phyloP scores from a whole-genome alignment of 2,888 invertebrate genomes.

The Conchocele bisecta region DNA sequence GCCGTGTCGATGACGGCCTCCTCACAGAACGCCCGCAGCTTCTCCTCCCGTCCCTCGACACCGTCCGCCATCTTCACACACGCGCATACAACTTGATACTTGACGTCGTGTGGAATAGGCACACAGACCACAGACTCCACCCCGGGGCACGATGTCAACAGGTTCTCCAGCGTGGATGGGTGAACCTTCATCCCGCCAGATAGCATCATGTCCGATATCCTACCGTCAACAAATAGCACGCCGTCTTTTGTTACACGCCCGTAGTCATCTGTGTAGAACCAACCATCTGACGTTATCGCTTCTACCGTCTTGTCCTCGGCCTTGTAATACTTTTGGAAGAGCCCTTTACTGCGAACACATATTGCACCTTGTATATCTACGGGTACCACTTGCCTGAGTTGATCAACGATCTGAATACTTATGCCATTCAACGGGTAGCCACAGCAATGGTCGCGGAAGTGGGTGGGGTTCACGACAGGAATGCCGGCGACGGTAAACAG shows the following conservation, averaged over 20 bases:
- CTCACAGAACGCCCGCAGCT: conserved; percentile 2
- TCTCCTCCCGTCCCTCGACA: conserved; percentile 9
- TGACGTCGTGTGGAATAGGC: conserved; percentile 23
- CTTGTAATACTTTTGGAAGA: background rate
- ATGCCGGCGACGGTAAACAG: background rate
- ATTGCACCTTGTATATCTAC: background rate
- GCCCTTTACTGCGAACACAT: background rate
- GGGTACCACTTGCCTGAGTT: background rate
- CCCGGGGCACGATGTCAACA: background rate
- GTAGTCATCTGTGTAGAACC: background rate
- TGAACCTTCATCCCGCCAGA: background rate
- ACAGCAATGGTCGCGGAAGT: background rate
- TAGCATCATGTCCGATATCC: background rate
- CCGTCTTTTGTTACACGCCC: background rate
- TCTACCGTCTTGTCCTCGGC: background rate
- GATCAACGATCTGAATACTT: background rate
- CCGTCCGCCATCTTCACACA: conserved; percentile 25
- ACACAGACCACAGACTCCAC: conserved; percentile 17
- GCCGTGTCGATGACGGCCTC: background rate
- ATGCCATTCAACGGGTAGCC: background rate
- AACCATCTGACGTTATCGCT: background rate
- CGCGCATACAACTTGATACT: conserved; percentile 37
- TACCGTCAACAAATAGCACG: background rate
- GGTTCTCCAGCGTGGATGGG: background rate
- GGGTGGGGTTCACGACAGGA: background rate